Conservation (phyloP, 1,140 invertebrate species). For the Drosophila obscura region DNA sequence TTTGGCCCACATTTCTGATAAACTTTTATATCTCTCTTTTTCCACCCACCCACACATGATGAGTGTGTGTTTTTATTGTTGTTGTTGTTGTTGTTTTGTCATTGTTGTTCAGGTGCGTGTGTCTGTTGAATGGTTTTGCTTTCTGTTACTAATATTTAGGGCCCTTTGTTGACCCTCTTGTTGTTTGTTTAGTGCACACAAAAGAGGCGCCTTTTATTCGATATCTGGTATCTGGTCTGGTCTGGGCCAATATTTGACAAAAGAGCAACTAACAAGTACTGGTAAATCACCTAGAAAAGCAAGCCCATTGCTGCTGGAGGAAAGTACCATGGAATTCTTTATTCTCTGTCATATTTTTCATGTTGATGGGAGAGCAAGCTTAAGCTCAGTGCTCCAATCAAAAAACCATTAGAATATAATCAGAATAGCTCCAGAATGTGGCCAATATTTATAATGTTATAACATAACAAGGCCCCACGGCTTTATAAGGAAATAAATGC, state of each 20-base stretch:
- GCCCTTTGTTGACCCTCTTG: slow-evolving; percentile 54
- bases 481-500: too few species aligned
- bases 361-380: not conserved
- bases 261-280: slow-evolving; percentile 36
- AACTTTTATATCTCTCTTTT: slow-evolving; percentile 8
- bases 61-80: slow-evolving; percentile 13
- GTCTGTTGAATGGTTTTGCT: slow-evolving; percentile 32
- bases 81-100: slow-evolving; percentile 5
- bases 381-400: not conserved
- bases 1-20: slow-evolving; percentile 55
- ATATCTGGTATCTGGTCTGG: slow-evolving; percentile 33
- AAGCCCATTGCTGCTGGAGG: slow-evolving; percentile 9
- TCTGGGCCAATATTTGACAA: slow-evolving; percentile 50
- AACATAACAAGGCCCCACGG: too few species aligned
- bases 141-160: slow-evolving; percentile 45
- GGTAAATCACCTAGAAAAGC: slow-evolving; percentile 47
- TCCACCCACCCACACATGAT: slow-evolving; percentile 11
- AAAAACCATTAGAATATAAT: too few species aligned
- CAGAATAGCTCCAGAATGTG: too few species aligned
- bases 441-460: too few species aligned
- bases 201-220: slow-evolving; percentile 49
- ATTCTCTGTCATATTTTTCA: slow-evolving; percentile 1
- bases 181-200: slow-evolving; percentile 53
- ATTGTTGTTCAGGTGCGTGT: slow-evolving; percentile 29
- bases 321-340: slow-evolving; percentile 5